Evolutionary conservation across 2,113 vertebrate species (phyloP).

Genomic region (Halcyon malimbica): DNA sequence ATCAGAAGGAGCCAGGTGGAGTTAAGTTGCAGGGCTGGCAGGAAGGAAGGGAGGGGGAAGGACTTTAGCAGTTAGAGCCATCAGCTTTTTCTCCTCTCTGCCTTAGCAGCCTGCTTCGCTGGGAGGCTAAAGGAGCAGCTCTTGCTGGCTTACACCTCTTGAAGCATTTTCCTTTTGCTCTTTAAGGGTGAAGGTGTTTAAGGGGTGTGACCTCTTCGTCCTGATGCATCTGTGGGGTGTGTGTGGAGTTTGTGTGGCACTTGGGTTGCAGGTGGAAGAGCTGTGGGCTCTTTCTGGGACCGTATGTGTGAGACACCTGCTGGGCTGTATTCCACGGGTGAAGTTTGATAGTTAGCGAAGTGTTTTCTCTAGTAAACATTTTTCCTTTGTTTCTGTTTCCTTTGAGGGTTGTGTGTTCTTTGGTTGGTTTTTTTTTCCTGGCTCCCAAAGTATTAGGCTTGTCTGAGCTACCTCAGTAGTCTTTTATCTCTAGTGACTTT

Average conservation of each 20-base stretch:
- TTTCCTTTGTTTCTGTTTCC: neutral
- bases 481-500: neutral
- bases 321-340: neutral
- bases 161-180: neutral
- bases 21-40: neutral
- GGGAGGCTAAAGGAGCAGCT: neutral
- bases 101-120: neutral
- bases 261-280: neutral
- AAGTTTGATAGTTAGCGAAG: neutral
- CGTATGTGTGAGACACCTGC: neutral
- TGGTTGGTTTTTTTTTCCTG: neutral
- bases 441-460: neutral
- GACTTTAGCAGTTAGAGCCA: accelerated
- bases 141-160: neutral
- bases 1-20: neutral
- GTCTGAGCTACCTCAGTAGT: neutral
- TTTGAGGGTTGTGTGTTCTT: neutral
- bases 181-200: neutral
- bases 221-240: neutral
- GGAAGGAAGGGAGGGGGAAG: accelerated
- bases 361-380: neutral
- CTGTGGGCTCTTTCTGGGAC: neutral
- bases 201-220: neutral
- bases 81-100: accelerated
- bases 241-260: accelerated